phyloP scores from a whole-genome alignment of 2,888 invertebrate species.

The Galerucella nymphaeae region DNA sequence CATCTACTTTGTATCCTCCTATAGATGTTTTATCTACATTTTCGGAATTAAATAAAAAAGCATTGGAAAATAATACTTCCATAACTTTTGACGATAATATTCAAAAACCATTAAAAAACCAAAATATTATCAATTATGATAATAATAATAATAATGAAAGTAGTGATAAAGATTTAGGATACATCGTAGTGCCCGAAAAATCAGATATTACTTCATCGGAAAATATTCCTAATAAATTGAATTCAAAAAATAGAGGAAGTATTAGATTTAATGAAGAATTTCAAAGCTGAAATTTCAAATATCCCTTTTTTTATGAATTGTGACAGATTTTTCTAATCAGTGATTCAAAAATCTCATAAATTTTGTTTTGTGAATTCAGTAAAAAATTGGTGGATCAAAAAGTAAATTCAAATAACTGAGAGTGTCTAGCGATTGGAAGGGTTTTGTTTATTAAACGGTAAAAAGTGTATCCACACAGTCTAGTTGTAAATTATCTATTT shows the following conservation, averaged over 20 bases:
- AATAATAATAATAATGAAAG: not conserved
- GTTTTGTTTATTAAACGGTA: too few relatives aligned
- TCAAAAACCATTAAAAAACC: not conserved
- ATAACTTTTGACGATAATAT: not conserved
- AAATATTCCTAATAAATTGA: not conserved
- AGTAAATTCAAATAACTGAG: too few relatives aligned
- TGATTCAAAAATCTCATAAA: too few relatives aligned
- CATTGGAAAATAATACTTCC: not conserved
- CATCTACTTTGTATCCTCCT: slow-evolving; percentile 22
- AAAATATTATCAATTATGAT: not conserved
- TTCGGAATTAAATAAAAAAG: slow-evolving; percentile 7
- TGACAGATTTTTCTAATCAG: too few relatives aligned
- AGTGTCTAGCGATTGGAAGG: too few relatives aligned
- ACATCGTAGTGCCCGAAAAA: not conserved
- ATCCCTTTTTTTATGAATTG: too few relatives aligned
- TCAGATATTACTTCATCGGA: not conserved
- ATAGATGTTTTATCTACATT: slow-evolving; percentile 24
- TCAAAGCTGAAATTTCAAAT: too few relatives aligned
- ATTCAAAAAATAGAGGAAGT: not conserved
- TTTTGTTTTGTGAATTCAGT: too few relatives aligned
- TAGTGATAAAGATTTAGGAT: not conserved
- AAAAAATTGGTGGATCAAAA: too few relatives aligned
- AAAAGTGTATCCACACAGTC: too few relatives aligned
- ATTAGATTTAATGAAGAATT: not conserved
- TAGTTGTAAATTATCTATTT: not conserved